Evolutionary conservation across 2,797 vertebrate genomes (phyloP), one percentile per base, ranked within the genome.

Genomic region (Mastacembelus armatus): DNA sequence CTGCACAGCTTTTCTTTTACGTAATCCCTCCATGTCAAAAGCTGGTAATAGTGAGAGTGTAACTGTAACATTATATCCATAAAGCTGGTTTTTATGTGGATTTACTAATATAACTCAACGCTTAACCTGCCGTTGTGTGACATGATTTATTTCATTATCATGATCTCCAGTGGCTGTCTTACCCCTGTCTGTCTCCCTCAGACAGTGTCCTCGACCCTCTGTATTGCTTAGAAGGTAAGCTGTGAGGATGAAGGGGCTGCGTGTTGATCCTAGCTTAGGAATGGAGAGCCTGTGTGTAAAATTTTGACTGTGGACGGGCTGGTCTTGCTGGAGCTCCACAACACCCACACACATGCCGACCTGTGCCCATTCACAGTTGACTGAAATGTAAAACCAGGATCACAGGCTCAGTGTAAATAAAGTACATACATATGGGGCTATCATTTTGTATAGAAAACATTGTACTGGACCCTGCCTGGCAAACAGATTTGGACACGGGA

Each of bases 281-380:
- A 93, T 92, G 87, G 79, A 85, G 85, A 90, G 89, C 66, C 88
- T 84, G 81, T 59, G 83, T 91, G 91, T 81, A 87, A 91, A 88
- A 69, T 80, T 74, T 49, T 67, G 67, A 78, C 67, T 84, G 77
- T 80, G 80, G 85, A 81, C 69, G 51, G 51, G 51, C 73, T 62
- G 39, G 79, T 88, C 84, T 85, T 74, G 76, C 75, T 85, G 84
- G 71, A 79, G 81, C 81, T 63, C 64, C 70, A 29, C 67, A 9
- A 83, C 89, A 82, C 88, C 86, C 87, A 85, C 87, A 69, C 80
- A 83, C 56, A 42, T 80, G 21, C 83, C 58, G 50, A 77, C 59
- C 78, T 27, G 79, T 78, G 83, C 78, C 86, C 76, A 66, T 86
- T 91, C 91, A 69, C 92, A 90, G 80, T 81, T 74, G 77, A 86